Conservation (phyloP, 2,888 invertebrate species). For the Drosophila kokeensis region DNA sequence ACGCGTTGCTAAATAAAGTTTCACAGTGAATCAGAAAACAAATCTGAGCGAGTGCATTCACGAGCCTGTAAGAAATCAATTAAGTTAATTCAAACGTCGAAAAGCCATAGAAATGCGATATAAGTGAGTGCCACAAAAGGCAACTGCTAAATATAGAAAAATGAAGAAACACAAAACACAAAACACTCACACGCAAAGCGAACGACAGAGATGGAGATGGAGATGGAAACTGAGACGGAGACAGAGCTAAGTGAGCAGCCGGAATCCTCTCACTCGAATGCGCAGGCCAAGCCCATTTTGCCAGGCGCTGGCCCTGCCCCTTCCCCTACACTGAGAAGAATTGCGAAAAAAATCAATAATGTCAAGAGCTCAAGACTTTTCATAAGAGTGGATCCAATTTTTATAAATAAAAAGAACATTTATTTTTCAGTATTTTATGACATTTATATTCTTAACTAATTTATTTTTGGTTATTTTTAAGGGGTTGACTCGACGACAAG, state of each 20-base stretch:
- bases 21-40: slow-evolving; percentile 1
- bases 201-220: slow-evolving; percentile 32
- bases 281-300: slow-evolving; percentile 74
- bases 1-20: slow-evolving; percentile 8
- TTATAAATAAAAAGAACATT: accelerated
- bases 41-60: slow-evolving; percentile 25
- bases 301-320: slow-evolving; percentile 37
- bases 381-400: neutral
- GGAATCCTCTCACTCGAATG: slow-evolving; percentile 60
- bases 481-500: too few species aligned
- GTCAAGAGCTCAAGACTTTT: too few species aligned
- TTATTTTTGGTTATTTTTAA: neutral
- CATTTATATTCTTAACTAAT: neutral
- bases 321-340: slow-evolving; percentile 38
- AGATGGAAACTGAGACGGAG: slow-evolving; percentile 34
- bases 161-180: neutral
- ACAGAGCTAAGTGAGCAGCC: slow-evolving; percentile 51
- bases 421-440: neutral
- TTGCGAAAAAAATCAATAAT: neutral
- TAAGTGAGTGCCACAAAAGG: slow-evolving; percentile 53
- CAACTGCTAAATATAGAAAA: slow-evolving; percentile 52
- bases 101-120: slow-evolving; percentile 42
- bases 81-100: slow-evolving; percentile 56
- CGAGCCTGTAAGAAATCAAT: slow-evolving; percentile 51
- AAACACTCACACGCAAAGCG: slow-evolving; percentile 6